Percentiles rank a stretch among this genome's conserved stretches.
Conservation (phyloP, 1,140 invertebrate species). For the Heliconius eleuchia region DNA sequence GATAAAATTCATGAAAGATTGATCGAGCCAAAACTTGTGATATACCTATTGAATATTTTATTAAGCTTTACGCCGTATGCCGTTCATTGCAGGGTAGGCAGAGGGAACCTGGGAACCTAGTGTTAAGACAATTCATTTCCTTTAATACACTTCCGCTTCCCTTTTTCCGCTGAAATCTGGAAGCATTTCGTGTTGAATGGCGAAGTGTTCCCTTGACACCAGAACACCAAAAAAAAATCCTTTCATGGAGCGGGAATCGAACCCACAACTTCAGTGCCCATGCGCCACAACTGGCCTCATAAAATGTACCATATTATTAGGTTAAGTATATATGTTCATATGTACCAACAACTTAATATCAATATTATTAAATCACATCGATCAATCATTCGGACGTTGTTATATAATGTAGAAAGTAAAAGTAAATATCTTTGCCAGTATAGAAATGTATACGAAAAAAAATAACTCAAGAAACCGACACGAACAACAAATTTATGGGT, state of each 20-base stretch:
- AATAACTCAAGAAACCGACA: constrained; percentile 7
- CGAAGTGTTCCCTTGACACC: too few species aligned
- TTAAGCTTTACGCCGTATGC: too few species aligned
- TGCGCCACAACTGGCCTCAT: too few species aligned
- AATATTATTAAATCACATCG: constrained; percentile 1
- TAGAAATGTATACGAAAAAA: constrained; percentile 10
- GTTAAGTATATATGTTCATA: neutral
- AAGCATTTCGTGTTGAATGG: too few species aligned
- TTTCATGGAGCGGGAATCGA: too few species aligned
- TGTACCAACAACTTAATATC: neutral
- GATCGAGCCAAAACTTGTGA: neutral
- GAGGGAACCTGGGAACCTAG: neutral
- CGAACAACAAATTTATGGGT: constrained; percentile 23
- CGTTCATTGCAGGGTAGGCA: neutral
- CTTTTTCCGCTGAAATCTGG: too few species aligned
- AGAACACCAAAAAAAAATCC: too few species aligned
- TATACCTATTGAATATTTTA: neutral
- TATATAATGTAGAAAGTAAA: constrained; percentile 16
- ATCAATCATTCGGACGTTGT: constrained; percentile 4
- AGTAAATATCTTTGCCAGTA: constrained; percentile 3
- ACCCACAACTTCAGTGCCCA: too few species aligned
- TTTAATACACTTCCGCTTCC: neutral
- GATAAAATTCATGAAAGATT: neutral
- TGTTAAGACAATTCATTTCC: too few species aligned
- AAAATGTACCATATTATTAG: neutral